phyloP scores from a whole-genome alignment of 2,797 vertebrate genomes.

The Micrastur ruficollis region DNA sequence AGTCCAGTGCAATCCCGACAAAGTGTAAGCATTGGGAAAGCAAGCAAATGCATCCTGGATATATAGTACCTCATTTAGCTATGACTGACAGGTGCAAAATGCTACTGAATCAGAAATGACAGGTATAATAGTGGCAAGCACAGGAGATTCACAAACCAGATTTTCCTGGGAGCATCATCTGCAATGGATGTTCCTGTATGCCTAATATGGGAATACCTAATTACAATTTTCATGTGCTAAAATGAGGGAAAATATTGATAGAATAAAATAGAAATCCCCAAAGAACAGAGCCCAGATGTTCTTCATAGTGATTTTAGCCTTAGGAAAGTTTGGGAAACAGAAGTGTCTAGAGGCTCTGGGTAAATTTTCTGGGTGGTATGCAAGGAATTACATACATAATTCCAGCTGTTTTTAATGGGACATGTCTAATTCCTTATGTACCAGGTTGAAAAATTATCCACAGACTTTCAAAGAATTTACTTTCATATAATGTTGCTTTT shows the following conservation, averaged over 20 bases:
- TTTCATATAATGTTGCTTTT: neutral
- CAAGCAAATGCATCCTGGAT: neutral
- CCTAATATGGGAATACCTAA: conserved; percentile 21
- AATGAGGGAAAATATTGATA: conserved; percentile 29
- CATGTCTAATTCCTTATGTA: neutral
- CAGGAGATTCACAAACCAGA: neutral
- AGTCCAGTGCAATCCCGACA: neutral
- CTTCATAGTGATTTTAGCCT: conserved; percentile 44
- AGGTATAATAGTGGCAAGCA: conserved; percentile 6
- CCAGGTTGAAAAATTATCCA: neutral
- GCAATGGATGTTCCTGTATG: conserved; percentile 2
- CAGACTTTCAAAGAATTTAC: neutral
- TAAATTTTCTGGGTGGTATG: conserved; percentile 36
- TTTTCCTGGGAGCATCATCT: conserved; percentile 30
- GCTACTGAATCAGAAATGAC: conserved; percentile 33
- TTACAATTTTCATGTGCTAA: conserved; percentile 50
- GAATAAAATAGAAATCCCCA: conserved; percentile 47
- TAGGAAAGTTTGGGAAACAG: conserved; percentile 41
- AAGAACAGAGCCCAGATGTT: conserved; percentile 53
- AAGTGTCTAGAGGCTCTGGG: conserved; percentile 17
- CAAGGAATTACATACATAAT: conserved; percentile 23
- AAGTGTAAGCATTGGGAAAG: neutral
- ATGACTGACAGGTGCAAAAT: conserved; percentile 39
- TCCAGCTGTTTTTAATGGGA: conserved; percentile 48
- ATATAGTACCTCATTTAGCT: neutral